phyloP scores from a whole-genome alignment of 2,113 vertebrate species.

The Columbina picui region DNA sequence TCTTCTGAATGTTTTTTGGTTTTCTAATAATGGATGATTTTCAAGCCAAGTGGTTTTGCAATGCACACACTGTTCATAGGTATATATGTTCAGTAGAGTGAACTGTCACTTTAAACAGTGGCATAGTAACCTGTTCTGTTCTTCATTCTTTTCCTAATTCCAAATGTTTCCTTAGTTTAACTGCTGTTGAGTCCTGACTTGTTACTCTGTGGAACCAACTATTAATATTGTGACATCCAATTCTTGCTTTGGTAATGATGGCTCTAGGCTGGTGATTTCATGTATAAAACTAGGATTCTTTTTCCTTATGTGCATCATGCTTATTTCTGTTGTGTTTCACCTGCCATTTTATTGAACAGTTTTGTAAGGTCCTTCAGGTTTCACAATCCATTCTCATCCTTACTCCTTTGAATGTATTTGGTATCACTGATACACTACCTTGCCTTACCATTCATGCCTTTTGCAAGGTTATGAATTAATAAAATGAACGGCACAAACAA shows the following conservation, averaged over 20 bases:
- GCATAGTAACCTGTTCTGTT: not conserved
- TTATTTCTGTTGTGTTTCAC: not conserved
- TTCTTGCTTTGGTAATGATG: not conserved
- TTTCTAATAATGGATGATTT: not conserved
- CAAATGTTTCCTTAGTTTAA: not conserved
- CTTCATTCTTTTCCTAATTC: not conserved
- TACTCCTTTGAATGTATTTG: not conserved
- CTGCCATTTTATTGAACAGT: not conserved
- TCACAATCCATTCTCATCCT: not conserved
- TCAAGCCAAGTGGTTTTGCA: not conserved
- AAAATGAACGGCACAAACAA: not conserved
- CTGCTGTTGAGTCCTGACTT: not conserved
- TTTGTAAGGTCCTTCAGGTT: not conserved
- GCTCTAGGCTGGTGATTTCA: no score
- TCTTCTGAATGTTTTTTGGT: not conserved
- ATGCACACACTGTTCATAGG: fast-evolving
- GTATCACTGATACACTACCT: fast-evolving
- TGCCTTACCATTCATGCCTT: not conserved
- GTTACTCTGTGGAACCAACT: not conserved
- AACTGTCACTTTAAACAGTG: not conserved
- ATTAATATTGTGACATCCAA: not conserved
- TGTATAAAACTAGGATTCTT: not conserved
- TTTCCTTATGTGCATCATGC: not conserved
- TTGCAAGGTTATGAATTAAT: not conserved
- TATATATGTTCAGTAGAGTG: not conserved